phyloP scores from a whole-genome alignment of 2,113 vertebrate genomes.

The Lophura nycthemera region DNA sequence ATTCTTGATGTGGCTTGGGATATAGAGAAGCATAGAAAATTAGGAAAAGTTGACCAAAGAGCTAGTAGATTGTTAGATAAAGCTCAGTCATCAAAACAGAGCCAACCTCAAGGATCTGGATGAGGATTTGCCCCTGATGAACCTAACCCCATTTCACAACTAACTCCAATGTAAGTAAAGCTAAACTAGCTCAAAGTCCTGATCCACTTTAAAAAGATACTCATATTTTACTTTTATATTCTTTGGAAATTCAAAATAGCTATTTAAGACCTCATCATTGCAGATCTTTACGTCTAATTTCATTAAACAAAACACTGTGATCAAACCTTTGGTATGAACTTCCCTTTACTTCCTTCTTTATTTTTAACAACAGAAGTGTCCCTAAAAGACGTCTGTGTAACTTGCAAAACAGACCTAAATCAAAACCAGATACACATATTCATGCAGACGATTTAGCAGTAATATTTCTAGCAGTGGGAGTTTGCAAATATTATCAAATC shows the following conservation, averaged over 20 bases:
- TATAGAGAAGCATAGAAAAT: not conserved
- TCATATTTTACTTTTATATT: not conserved
- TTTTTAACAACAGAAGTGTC: not conserved
- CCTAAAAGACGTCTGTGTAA: not conserved
- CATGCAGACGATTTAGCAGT: not conserved
- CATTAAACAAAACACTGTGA: not conserved
- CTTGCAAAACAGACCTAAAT: constrained; percentile 37
- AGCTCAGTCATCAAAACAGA: not conserved
- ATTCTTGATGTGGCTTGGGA: not conserved
- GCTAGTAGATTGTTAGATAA: not conserved
- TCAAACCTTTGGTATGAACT: not conserved
- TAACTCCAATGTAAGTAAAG: not conserved
- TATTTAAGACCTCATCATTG: not conserved
- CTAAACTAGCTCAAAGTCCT: not conserved
- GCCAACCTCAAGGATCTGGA: not conserved
- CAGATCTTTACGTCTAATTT: not conserved
- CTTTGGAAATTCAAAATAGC: not conserved
- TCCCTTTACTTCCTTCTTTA: not conserved
- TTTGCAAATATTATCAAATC: constrained; percentile 53
- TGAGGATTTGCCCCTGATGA: not conserved
- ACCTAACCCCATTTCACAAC: not conserved
- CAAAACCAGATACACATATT: constrained; percentile 32
- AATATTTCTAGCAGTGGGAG: constrained; percentile 25
- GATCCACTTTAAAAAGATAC: not conserved
- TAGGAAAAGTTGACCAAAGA: not conserved